These are phyloP conservation scores for Zaprionus inermis DNA, from an alignment of 1,140 invertebrate species.

Conservation along the genomic window DNA sequence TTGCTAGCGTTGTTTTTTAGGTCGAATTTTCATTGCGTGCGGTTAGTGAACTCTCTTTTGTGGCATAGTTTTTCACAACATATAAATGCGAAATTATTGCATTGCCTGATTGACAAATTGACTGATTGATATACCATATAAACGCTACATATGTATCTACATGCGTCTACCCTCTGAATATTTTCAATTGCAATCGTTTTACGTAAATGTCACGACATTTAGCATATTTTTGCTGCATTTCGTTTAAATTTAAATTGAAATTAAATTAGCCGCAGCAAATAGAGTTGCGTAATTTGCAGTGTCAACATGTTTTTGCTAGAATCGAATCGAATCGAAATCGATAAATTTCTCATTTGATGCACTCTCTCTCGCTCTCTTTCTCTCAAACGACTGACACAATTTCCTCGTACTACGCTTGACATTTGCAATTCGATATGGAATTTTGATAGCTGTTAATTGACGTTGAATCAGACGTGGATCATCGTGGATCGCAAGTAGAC, in stretches of 20 bases:
- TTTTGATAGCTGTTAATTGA: slow-evolving; percentile 31
- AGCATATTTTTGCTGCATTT: slow-evolving; percentile 29
- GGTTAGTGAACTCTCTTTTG: slow-evolving; percentile 68
- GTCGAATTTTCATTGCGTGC: slow-evolving; percentile 54
- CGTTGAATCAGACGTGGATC: slow-evolving; percentile 14
- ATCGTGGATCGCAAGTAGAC: not conserved
- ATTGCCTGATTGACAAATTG: slow-evolving; percentile 35
- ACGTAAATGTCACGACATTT: slow-evolving; percentile 27
- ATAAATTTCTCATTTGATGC: slow-evolving; percentile 35
- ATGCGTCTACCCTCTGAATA: not conserved
- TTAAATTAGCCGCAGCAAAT: slow-evolving; percentile 41
- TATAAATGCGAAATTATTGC: slow-evolving; percentile 26
- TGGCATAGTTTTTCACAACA: slow-evolving; percentile 22
- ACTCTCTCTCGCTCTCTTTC: not conserved
- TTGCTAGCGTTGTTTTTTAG: slow-evolving; percentile 56
- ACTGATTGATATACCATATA: slow-evolving; percentile 32
- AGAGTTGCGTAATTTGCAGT: slow-evolving; percentile 42
- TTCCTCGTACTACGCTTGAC: slow-evolving; percentile 26
- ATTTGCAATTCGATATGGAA: slow-evolving; percentile 39
- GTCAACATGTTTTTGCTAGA: slow-evolving; percentile 47
- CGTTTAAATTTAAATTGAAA: slow-evolving; percentile 40
- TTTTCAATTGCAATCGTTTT: slow-evolving; percentile 42
- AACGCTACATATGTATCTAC: not conserved
- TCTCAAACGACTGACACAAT: slow-evolving; percentile 31
- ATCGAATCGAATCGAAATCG: slow-evolving; percentile 44